These are phyloP conservation scores for Sclerurus mexicanus DNA, from an alignment of 2,113 vertebrate genomes.

Conservation along the genomic window DNA sequence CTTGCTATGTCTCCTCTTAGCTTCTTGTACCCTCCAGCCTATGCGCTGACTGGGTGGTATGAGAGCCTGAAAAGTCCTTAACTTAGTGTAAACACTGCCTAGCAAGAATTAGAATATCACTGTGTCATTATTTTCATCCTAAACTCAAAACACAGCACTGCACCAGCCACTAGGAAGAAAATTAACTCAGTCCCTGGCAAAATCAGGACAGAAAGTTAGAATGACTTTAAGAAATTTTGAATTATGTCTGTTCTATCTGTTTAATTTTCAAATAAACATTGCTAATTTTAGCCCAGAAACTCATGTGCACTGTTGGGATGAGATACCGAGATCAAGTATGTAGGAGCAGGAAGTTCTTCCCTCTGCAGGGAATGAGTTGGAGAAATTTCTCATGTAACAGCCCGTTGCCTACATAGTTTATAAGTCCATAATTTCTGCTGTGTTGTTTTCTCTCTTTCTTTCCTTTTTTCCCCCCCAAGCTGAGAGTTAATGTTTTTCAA, in stretches of 20 bases:
- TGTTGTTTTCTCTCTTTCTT: not conserved
- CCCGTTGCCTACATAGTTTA: not conserved
- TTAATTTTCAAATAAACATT: not conserved
- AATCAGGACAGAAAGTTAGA: not conserved
- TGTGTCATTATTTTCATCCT: not conserved
- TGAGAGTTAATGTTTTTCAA: not conserved
- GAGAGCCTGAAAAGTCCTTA: not conserved
- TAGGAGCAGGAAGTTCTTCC: not conserved
- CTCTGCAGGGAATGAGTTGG: not conserved
- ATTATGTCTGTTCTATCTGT: not conserved
- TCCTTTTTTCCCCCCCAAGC: rapidly evolving
- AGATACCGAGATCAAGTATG: not conserved
- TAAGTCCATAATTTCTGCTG: not conserved
- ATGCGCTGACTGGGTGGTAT: too few species aligned
- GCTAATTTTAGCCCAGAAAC: not conserved
- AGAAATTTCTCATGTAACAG: not conserved
- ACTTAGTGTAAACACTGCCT: not conserved
- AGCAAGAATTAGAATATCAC: not conserved
- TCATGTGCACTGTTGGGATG: not conserved
- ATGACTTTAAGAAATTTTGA: not conserved
- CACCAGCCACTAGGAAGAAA: not conserved
- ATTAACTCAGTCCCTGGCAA: not conserved
- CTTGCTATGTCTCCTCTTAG: not conserved
- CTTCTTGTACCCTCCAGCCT: not conserved
- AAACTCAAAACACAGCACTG: not conserved